phyloP scores from a whole-genome alignment of 1,140 invertebrate species.

The Drosophila varians region DNA sequence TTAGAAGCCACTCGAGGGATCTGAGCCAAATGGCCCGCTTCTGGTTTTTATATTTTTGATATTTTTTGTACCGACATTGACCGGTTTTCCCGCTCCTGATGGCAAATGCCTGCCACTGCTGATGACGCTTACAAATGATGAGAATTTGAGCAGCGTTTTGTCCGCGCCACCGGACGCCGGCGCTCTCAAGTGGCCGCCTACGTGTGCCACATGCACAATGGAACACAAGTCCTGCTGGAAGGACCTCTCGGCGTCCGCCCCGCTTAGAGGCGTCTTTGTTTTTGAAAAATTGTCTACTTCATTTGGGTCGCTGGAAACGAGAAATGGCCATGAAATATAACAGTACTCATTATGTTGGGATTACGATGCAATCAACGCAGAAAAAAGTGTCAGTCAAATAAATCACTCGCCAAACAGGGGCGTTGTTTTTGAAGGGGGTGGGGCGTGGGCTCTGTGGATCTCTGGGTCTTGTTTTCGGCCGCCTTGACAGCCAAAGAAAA shows the following conservation, averaged over 20 bases:
- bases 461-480: conserved; percentile 37
- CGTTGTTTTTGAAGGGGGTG: conserved; percentile 25
- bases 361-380: conserved; percentile 83
- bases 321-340: conserved; percentile 81
- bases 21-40: conserved; percentile 25
- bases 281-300: conserved; percentile 82
- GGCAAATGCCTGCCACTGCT: conserved; percentile 30
- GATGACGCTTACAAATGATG: conserved; percentile 70
- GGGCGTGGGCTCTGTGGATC: not conserved
- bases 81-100: conserved; percentile 30
- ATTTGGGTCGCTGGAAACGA: conserved; percentile 71
- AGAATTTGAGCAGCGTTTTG: conserved; percentile 69
- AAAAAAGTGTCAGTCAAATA: conserved; percentile 83
- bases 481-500: conserved; percentile 34
- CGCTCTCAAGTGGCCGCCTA: conserved; percentile 74
- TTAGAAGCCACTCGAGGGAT: conserved; percentile 2
- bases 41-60: not conserved
- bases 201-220: conserved; percentile 79
- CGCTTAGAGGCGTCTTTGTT: conserved; percentile 63
- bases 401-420: conserved; percentile 74
- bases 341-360: conserved; percentile 83
- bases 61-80: not conserved
- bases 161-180: conserved; percentile 28
- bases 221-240: not conserved
- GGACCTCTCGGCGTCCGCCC: not conserved